Conservation (phyloP, 1,140 invertebrate genomes). For the Sinella curviseta region DNA sequence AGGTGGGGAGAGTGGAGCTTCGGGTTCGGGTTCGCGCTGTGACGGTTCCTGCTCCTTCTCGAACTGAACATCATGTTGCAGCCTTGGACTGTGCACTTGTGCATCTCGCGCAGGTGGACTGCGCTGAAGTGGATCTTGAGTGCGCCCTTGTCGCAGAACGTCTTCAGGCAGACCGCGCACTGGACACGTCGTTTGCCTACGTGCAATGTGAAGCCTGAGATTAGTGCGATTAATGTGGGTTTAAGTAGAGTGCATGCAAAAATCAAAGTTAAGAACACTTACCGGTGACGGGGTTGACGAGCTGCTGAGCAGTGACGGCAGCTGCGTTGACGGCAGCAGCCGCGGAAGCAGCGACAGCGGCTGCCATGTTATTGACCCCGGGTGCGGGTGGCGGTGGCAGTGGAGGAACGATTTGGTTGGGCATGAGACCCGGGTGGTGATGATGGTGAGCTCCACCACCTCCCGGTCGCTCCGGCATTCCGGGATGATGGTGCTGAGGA, state of each 20-base stretch:
- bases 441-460: background rate
- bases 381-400: slow-evolving; percentile 50
- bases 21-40: slow-evolving; percentile 97
- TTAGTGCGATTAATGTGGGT: too few species aligned
- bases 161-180: slow-evolving; percentile 97
- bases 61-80: slow-evolving; percentile 97
- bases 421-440: slow-evolving; percentile 45
- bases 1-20: slow-evolving; percentile 95
- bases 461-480: too few species aligned
- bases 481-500: slow-evolving; percentile 1
- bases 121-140: slow-evolving; percentile 99
- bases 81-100: slow-evolving; percentile 96
- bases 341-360: slow-evolving; percentile 48
- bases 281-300: slow-evolving; percentile 14
- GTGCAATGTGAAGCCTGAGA: slow-evolving; percentile 58
- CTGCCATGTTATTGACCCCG: slow-evolving; percentile 55
- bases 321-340: slow-evolving; percentile 46
- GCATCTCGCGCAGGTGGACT: slow-evolving; percentile 98
- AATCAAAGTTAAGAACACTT: background rate
- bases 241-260: too few species aligned
- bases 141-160: slow-evolving; percentile 99
- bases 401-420: slow-evolving; percentile 42
- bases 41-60: slow-evolving; percentile 71
- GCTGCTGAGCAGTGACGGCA: slow-evolving; percentile 30
- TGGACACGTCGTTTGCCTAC: slow-evolving; percentile 93